Evolutionary conservation across 1,140 invertebrate genomes (phyloP), one percentile per base, ranked within the genome.

Genomic region (Lerema accius): DNA sequence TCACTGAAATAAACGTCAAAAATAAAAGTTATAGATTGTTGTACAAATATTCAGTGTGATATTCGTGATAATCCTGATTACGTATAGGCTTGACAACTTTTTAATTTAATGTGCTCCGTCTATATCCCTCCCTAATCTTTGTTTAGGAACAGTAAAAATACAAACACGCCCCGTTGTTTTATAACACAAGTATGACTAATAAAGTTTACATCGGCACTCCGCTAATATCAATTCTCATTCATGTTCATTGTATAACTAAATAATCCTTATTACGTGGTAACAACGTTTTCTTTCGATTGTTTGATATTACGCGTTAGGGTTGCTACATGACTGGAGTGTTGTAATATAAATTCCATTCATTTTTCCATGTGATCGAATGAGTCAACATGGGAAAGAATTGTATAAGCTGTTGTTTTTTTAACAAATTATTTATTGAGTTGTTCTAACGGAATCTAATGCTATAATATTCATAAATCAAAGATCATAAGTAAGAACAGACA

Each of bases 171-270:
- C 76, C 67, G 59, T 60, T 66, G 69, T 71, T 84, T 80, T 76
- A 83, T 75, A 74, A 71, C 67, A 69, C 68, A 72, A 76, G 77
- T 77, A 78, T 73, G 74, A 80, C 79, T 74, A 84, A 86, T 84
- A 83, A 85, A 82, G 61, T 75, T 78, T 78, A 71, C 67, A 67
- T 73, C 66, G 63, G 42, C 58, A 69, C 45, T 72, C 63, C 69
- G 68, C 67, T 73, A 65, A 71, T 70, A 74, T 71, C 63, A 60
- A 65, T 64, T 59, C 65, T 55, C 65, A 58, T 59, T 63, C 46
- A 55, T 28, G 19, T 50, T 48, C 45, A 64, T 65, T 67, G 63
- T 40, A 48, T 56, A 59, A 59, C 37, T 63, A 42, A 67, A 66
- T 67, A 63, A 65, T 58, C 51, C 68, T 45, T 76, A 59, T 40